A percentile compares a stretch with the other conserved stretches of the same genome.
Conservation (phyloP, 2,888 invertebrate species). For the Pandemis heparana region DNA sequence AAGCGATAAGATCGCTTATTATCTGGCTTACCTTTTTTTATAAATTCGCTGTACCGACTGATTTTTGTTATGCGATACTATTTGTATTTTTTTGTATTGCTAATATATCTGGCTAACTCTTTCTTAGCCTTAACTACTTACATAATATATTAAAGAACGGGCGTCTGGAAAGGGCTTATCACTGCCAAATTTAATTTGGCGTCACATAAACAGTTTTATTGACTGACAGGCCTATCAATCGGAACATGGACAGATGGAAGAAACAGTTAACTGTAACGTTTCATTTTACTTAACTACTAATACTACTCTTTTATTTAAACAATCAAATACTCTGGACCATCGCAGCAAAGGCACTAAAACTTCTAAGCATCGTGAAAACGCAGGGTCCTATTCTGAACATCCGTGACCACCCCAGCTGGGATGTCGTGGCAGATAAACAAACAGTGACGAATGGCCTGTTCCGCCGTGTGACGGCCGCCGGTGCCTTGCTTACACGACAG, state of each 20-base stretch:
- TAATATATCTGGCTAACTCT: too few species aligned
- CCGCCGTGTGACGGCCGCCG: constrained; percentile 22
- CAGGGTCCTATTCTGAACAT: background rate
- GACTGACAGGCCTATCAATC: background rate
- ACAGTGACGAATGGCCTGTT: constrained; percentile 57
- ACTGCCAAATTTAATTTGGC: background rate
- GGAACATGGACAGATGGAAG: constrained; percentile 6
- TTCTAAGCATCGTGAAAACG: background rate
- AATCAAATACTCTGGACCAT: too few species aligned
- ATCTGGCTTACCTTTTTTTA: too few species aligned
- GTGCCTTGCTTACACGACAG: constrained; percentile 27
- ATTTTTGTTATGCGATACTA: too few species aligned
- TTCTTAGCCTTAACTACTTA: background rate
- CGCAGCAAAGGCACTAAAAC: too few species aligned
- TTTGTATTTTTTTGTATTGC: too few species aligned
- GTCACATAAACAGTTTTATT: constrained; percentile 1
- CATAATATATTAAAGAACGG: background rate
- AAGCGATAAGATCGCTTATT: too few species aligned
- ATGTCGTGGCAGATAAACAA: constrained; percentile 49
- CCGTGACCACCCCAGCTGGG: background rate
- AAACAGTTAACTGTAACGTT: background rate
- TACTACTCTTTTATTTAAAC: too few species aligned
- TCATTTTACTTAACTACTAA: too few species aligned
- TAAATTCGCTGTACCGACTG: too few species aligned
- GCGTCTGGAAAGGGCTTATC: background rate